These are phyloP conservation scores for Anoplius nigerrimus DNA, from an alignment of 2,888 invertebrate species.

Conservation along the genomic window DNA sequence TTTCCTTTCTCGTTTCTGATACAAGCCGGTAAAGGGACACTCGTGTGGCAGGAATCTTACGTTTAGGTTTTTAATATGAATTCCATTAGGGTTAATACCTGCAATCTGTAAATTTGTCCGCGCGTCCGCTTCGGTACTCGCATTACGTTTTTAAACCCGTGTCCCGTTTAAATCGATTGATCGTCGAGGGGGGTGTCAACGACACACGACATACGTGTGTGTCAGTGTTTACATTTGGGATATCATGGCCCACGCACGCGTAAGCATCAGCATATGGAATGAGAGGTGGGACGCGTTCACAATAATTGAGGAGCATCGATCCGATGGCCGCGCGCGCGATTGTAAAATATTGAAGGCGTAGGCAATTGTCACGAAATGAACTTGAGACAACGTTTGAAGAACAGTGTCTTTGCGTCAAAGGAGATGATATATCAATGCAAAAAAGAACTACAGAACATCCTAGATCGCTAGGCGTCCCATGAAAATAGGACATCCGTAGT, in stretches of 20 bases:
- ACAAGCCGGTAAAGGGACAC: neutral
- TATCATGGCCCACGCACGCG: no score
- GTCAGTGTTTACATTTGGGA: no score
- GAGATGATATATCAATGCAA: constrained; percentile 18
- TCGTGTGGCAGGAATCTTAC: neutral
- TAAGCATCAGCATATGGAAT: no score
- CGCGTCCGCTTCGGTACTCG: neutral
- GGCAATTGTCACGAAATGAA: constrained; percentile 8
- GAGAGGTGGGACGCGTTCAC: no score
- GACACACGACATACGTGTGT: no score
- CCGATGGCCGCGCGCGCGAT: neutral
- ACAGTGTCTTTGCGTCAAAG: constrained; percentile 25
- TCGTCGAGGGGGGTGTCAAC: no score
- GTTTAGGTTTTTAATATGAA: constrained; percentile 8
- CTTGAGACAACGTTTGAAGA: constrained; percentile 4
- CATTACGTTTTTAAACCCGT: constrained; percentile 7
- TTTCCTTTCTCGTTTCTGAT: no score
- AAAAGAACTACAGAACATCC: constrained; percentile 4
- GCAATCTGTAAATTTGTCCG: constrained; percentile 11
- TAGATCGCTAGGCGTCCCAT: constrained; percentile 11
- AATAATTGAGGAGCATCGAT: no score
- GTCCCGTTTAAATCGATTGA: no score
- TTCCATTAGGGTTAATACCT: constrained; percentile 17
- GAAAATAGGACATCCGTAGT: constrained; percentile 4
- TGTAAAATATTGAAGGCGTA: constrained; percentile 23